These are phyloP conservation scores for Astreopora myriophthalma DNA, from an alignment of 64 coral and sea anemone genomes.

Conservation along the genomic window DNA sequence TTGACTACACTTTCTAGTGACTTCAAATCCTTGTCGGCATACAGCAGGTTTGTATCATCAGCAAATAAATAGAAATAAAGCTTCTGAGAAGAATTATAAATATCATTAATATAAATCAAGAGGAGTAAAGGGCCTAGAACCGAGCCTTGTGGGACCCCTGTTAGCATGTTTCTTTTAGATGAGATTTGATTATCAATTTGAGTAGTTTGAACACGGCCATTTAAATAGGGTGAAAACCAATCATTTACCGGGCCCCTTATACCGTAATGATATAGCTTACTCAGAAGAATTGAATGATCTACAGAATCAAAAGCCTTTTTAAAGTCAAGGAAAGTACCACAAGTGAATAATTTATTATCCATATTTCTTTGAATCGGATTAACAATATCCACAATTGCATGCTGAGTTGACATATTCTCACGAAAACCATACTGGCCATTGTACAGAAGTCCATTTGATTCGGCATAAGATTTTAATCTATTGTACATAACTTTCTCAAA, in stretches of 20 bases:
- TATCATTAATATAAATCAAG: not conserved
- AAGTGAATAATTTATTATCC: no score
- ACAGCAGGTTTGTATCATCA: no score
- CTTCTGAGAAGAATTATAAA: not conserved
- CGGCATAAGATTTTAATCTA: not conserved
- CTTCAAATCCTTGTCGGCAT: no score
- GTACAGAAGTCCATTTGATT: no score
- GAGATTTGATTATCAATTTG: not conserved
- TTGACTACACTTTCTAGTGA: no score
- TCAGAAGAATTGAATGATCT: slow-evolving; percentile 11
- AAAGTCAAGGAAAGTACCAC: no score
- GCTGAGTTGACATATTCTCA: no score
- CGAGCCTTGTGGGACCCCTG: no score
- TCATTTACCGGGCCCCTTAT: not conserved
- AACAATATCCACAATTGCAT: no score
- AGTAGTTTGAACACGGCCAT: not conserved
- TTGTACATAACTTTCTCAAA: not conserved
- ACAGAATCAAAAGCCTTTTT: not conserved
- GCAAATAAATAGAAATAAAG: not conserved
- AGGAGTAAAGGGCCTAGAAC: not conserved
- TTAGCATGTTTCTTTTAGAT: not conserved
- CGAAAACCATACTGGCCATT: no score
- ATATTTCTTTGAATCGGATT: no score
- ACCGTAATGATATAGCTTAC: not conserved
- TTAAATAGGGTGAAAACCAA: no score